Conservation (phyloP, 2,888 invertebrate genomes). For the Cantharis flavilabris region DNA sequence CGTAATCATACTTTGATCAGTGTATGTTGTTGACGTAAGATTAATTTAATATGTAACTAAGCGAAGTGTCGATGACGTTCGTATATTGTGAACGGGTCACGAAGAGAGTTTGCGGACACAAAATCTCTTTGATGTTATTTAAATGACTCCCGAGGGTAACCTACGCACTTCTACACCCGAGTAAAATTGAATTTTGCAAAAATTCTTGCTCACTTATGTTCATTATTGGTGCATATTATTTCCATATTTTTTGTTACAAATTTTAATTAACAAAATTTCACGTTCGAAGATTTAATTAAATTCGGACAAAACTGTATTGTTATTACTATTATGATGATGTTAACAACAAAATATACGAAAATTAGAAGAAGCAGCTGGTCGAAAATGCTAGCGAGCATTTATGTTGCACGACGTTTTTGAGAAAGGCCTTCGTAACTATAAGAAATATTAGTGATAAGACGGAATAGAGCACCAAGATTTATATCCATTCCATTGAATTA, state of each 20-base stretch:
- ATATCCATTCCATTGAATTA: background rate
- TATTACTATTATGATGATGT: background rate
- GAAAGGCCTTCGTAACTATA: background rate
- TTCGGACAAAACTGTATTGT: background rate
- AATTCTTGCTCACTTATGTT: background rate
- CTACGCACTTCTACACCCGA: conserved; percentile 6
- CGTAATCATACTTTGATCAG: conserved; percentile 12
- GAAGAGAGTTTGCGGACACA: conserved; percentile 14
- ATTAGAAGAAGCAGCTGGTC: background rate
- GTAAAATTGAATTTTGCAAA: background rate
- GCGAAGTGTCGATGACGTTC: conserved; percentile 11
- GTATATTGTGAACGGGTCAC: conserved; percentile 8
- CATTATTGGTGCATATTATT: background rate
- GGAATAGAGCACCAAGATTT: background rate
- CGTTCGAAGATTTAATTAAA: background rate
- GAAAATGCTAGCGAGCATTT: background rate
- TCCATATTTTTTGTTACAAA: background rate
- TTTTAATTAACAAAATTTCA: background rate
- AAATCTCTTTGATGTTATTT: conserved; percentile 22
- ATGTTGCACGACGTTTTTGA: background rate
- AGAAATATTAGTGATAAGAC: background rate
- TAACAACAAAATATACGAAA: background rate
- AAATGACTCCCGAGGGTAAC: conserved; percentile 11
- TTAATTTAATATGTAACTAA: conserved; percentile 22
- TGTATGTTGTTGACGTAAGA: conserved; percentile 14